Percentiles rank a stretch among this genome's conserved stretches.
These are phyloP conservation scores for Ciconia boyciana DNA, from an alignment of 2,113 vertebrate species.

Conservation along the genomic window DNA sequence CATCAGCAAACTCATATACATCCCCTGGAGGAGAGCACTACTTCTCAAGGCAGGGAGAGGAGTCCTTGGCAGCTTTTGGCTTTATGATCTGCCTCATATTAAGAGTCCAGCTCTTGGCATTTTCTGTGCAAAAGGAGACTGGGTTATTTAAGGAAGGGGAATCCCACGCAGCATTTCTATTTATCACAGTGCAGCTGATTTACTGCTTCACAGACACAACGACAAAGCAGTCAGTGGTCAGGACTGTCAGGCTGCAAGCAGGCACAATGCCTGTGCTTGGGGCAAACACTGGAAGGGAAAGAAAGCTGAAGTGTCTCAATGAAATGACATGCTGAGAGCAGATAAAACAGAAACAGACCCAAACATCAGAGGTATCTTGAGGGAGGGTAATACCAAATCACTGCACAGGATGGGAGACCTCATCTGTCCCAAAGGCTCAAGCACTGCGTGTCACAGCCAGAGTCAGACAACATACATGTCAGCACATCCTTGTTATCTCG, in stretches of 20 bases:
- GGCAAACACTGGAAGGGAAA: not conserved
- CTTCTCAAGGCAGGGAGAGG: not conserved
- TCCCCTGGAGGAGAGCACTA: not conserved
- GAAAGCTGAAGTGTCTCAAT: not conserved
- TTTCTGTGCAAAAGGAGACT: not conserved
- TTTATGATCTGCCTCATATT: not conserved
- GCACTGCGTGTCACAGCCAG: not conserved
- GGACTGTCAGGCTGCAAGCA: not conserved
- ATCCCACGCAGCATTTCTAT: not conserved
- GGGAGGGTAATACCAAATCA: not conserved
- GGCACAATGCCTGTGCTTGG: not conserved
- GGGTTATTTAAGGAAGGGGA: not conserved
- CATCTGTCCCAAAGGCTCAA: not conserved
- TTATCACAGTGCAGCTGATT: not conserved
- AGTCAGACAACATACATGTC: not conserved
- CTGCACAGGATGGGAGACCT: not conserved
- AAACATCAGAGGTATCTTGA: not conserved
- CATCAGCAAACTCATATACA: not conserved
- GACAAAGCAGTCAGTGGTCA: not conserved
- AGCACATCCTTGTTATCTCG: not conserved
- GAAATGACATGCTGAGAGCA: not conserved
- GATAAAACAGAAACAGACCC: not conserved
- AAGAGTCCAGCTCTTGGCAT: not conserved
- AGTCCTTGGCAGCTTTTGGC: not conserved
- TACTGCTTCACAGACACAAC: not conserved